Base-by-base conservation (phyloP, 2,113 vertebrate genomes). In the human region DNA sequence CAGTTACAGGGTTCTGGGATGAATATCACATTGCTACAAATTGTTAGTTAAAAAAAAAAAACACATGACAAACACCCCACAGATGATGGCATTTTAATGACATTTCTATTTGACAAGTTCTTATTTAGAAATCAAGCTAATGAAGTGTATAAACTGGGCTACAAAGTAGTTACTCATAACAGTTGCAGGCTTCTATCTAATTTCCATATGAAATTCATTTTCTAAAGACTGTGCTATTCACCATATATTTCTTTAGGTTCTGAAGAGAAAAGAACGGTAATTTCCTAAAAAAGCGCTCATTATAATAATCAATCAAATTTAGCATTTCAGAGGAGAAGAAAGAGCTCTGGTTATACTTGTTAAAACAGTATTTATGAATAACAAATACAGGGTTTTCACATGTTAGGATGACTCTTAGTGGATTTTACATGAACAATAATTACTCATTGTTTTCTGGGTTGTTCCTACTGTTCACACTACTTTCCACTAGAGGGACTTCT, bases 21-120 rank as follows among this genome's bases (percentile, higher is more conserved):
- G 97, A 97, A 90, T 97, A 93, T 83, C 96, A 98, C 98, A 93
- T 87, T 80, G 96, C 96, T 97, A 97, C 97, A 97, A 79, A 97
- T 94, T 97, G 98, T 99, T 99, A 99, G 98, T 48, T 13, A 10
- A 48, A 38, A 52, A 57, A 94, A 94, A 80, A 76, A 96, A 93
- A 94, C 98, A 98, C n/a, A n/a, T 64, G 98, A 98, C 98, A 97
- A 95, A 95, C 89, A 90, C 48, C 97, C 93, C 90, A 97, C 93
- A 97, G 96, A 89, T 81, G 85, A 96, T 96, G 98, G 96, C 87
- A 96, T 52, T 98, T 98, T 97, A 95, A 94, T 97, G 97, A 95
- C 72, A 95, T 94, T 94, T 96, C 92, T 97, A 96, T 84, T 25
- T 11, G 0, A 6, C 14, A 97, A 94, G 97, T 95, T 96, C 87